Evolutionary conservation across 1,140 invertebrate genomes (phyloP), one percentile per base, ranked within the genome.

Genomic region (Dufourea novaeangliae): DNA sequence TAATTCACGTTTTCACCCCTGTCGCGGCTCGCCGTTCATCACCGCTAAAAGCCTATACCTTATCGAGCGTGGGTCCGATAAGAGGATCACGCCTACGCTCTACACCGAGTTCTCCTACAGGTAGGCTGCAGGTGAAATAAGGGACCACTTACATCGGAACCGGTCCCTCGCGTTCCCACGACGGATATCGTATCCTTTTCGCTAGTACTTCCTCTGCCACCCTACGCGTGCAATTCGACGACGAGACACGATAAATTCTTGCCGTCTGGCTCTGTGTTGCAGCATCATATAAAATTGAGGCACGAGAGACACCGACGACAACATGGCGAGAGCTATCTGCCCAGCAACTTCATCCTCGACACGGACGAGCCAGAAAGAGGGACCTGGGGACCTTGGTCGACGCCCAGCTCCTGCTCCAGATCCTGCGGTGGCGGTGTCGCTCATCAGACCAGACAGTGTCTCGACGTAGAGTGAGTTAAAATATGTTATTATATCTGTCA

Each of bases 361-460:
- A 94, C 93, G 27, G 95, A 95, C 20, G 95, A 95, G 85, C 78
- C 89, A 46, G 94, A 94, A 67, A 83, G 86, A 8, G 95, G 94
- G 0, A 94, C 93, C 74, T 97, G 96, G 96, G 93, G 94, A 1
- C 94, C 95, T 0, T 98, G 97, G 97, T 95, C 95, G 1, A 92
- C 94, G 32, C 94, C 95, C 4, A 95, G 95, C 37, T 93, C 95
- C 29, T 98, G 97, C 90, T 97, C 97, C 3, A 93, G 97, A 57
- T 94, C 96, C n/a, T 98, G 97, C 88, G 97, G 97, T 1, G 97
- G 97, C n/a, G 97, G 97, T 56, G 96, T 98, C 3, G 94, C 96
- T 32, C 95, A 93, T 83, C 96, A 97, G 88, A 94, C 94, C 39
- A 94, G 96, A 84, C 94, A 94, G 87, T 97, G 96, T 91, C 93